Conservation (phyloP, 64 coral and sea anemone genomes). For the Hydrozoanthus tunicans region DNA sequence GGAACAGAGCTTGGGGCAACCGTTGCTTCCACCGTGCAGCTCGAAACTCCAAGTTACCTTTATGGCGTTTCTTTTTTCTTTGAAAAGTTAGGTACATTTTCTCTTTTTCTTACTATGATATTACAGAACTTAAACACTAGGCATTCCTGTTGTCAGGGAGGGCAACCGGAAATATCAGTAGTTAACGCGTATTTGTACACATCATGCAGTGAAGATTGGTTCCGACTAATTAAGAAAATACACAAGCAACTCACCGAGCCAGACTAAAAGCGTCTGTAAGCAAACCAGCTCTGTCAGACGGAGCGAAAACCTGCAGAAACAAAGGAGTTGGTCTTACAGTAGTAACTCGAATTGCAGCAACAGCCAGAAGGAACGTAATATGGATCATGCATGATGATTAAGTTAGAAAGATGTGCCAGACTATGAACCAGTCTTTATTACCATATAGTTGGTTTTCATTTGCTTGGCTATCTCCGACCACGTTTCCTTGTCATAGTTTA, state of each 20-base stretch:
- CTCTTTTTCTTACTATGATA: too few species aligned
- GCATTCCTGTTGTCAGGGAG: too few species aligned
- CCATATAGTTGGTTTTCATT: background rate
- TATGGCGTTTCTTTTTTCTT: too few species aligned
- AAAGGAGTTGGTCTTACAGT: background rate
- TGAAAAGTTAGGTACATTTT: too few species aligned
- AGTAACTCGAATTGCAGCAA: background rate
- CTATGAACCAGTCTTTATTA: background rate
- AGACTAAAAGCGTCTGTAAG: slow-evolving; percentile 8
- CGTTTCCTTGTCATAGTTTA: slow-evolving; percentile 13
- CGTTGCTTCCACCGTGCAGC: too few species aligned
- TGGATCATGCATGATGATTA: background rate
- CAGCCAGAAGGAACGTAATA: background rate
- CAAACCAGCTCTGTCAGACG: slow-evolving; percentile 15
- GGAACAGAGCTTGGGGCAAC: too few species aligned
- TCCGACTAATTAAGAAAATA: background rate
- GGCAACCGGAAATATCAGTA: too few species aligned
- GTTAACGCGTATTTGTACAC: too few species aligned
- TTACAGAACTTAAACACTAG: too few species aligned
- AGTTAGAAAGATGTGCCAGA: too few species aligned
- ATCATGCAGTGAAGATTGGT: too few species aligned
- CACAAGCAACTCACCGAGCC: background rate
- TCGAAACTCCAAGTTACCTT: too few species aligned
- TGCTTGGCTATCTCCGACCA: slow-evolving; percentile 25
- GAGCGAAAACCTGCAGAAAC: background rate